Evolutionary conservation across 2,888 invertebrate genomes (phyloP), one percentile per base, ranked within the genome.

Genomic region (Neoitamus cyanurus): DNA sequence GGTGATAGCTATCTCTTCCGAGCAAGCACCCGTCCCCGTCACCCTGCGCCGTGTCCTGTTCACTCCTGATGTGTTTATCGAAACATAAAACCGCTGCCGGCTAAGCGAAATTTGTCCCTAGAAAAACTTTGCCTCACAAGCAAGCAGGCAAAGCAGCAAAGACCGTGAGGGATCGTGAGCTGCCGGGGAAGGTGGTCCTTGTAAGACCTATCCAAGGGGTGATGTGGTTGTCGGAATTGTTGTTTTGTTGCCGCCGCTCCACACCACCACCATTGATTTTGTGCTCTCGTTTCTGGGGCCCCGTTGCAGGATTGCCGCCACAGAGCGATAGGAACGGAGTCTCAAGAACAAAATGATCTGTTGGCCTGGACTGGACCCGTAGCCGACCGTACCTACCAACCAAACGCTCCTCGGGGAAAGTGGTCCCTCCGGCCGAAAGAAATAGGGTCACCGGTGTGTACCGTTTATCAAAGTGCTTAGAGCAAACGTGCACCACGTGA

Each of bases 391-490:
- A 42, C 42, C 42, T 42, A n/a, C 42, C 42, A n/a, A 42, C 30
- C 46, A 75, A 83, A 58, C 1, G 58, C 42, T 58, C 48, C 36
- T 48, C 31, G 6, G 48, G 70, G 83, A 48, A 83, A 73, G 15
- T 73, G 20, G 46, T 73, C 83, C 48, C 73, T 48, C n/a, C 25
- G 36, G 73, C 13, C 70, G 36, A 46, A 31, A 48, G 58, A 83
- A 83, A 83, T 83, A 83, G 48, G 48, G 48, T 83, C 83, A 83
- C 73, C 73, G 73, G 73, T 58, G 36, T 83, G 75, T 73, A 83
- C 37, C 72, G 58, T 83, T 83, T 83, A 83, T 72, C 83, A 68
- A 31, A 83, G 69, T 58, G 58, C 34, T 75, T 58, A 75, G 75
- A 37, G 28, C 11, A 31, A 58, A 58, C 73, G 83, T 73, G 75